Conservation (phyloP, 2,113 vertebrate genomes). For the Oenanthe melanoleuca region DNA sequence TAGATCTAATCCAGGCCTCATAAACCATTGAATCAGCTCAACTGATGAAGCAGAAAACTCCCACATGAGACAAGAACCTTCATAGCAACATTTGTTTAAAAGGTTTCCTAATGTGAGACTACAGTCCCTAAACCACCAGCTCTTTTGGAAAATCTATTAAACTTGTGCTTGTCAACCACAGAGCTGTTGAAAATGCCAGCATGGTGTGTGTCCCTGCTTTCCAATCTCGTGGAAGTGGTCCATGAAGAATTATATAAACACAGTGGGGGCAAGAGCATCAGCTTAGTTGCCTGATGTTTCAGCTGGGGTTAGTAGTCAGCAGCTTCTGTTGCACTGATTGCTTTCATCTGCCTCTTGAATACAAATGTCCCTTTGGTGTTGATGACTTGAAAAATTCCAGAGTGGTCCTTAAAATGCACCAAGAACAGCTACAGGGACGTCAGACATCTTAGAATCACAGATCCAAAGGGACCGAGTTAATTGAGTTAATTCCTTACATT, state of each 20-base stretch:
- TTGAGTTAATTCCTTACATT: not conserved
- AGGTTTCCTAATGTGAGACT: not conserved
- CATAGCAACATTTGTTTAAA: not conserved
- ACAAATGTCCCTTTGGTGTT: not conserved
- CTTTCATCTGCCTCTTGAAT: not conserved
- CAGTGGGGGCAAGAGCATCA: not conserved
- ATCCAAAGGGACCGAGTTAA: not conserved
- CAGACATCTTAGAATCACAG: not conserved
- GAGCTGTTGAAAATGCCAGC: not conserved
- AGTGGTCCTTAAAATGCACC: not conserved
- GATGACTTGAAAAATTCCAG: not conserved
- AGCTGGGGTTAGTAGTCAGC: not conserved
- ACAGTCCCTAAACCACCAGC: not conserved
- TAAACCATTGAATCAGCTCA: not conserved
- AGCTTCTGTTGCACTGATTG: not conserved
- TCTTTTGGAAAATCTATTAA: not conserved
- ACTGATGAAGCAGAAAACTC: not conserved
- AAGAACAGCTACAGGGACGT: not conserved
- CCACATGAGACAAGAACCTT: not conserved
- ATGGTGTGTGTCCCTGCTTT: not conserved
- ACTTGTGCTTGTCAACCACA: not conserved
- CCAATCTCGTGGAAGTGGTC: not conserved
- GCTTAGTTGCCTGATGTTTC: not conserved
- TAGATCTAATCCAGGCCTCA: not conserved
- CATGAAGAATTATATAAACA: not conserved